Conservation (phyloP, 2,113 vertebrate genomes). For the Marmota flaviventris region DNA sequence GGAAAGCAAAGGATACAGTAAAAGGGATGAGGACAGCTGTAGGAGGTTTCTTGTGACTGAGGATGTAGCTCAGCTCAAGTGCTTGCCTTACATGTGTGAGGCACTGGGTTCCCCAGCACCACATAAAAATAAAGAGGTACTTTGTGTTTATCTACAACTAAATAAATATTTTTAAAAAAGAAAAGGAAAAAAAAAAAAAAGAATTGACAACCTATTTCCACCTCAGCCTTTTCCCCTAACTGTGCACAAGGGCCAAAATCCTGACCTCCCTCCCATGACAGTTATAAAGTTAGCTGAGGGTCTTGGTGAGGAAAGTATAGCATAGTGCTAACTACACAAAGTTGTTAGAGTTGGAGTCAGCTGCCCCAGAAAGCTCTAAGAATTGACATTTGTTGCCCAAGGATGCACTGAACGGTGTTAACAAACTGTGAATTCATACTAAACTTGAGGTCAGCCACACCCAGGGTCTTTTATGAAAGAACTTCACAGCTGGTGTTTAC, state of each 20-base stretch:
- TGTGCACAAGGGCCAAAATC: fast-evolving
- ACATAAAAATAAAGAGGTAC: too few species aligned
- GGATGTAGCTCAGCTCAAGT: too few species aligned
- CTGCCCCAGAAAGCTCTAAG: neutral
- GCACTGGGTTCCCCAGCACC: too few species aligned
- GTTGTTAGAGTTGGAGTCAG: neutral
- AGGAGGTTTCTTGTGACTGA: neutral
- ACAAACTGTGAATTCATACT: neutral
- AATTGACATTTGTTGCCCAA: neutral
- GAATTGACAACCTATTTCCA: too few species aligned
- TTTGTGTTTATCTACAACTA: too few species aligned
- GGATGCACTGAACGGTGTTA: neutral
- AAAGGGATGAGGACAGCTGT: neutral
- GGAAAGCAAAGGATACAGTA: neutral
- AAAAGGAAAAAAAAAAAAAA: too few species aligned
- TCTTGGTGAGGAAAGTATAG: neutral
- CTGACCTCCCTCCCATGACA: fast-evolving
- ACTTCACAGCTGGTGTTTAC: neutral
- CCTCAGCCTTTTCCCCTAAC: neutral
- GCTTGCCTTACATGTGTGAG: too few species aligned
- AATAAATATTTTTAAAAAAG: too few species aligned
- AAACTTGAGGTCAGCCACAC: neutral
- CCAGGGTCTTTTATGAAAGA: neutral
- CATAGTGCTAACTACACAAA: too few species aligned
- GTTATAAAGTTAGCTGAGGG: neutral